A percentile compares a stretch with the other conserved stretches of the same genome.
phyloP scores from a whole-genome alignment of 2,113 vertebrate genomes.

The Heterotilapia buettikoferi region DNA sequence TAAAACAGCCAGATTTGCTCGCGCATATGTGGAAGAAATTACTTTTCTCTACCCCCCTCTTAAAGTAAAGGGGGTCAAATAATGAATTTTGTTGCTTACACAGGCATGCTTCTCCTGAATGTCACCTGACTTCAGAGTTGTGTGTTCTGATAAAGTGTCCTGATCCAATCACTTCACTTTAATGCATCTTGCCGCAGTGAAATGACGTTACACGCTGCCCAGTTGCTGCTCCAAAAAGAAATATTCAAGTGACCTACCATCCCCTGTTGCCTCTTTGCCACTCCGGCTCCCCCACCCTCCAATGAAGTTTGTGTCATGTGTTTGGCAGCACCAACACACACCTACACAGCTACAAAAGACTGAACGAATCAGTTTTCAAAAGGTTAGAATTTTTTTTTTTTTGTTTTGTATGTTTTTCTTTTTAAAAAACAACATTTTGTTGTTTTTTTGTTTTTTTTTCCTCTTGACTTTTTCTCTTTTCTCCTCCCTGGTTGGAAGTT shows the following conservation, averaged over 20 bases:
- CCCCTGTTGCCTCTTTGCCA: background rate
- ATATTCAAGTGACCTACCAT: background rate
- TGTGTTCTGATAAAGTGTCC: background rate
- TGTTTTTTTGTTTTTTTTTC: background rate
- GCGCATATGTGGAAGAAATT: background rate
- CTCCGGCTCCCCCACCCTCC: no score
- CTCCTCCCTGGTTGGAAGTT: conserved; percentile 67
- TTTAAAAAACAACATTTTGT: conserved; percentile 23
- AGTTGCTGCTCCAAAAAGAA: background rate
- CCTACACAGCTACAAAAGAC: conserved; percentile 13
- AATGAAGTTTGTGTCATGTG: background rate
- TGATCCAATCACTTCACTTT: background rate
- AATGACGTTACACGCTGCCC: background rate
- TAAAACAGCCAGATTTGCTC: background rate
- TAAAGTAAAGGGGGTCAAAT: background rate
- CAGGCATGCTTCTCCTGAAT: background rate
- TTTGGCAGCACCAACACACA: background rate
- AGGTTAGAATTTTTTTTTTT: background rate
- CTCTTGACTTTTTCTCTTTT: conserved; percentile 59
- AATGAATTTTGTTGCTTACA: background rate
- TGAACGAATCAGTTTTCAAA: conserved; percentile 27
- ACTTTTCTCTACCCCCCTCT: background rate
- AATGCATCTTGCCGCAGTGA: background rate
- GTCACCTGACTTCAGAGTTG: background rate
- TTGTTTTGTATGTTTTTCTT: conserved; percentile 66